These are phyloP conservation scores for Dromiciops gliroides DNA, from an alignment of 2,113 vertebrate genomes.

Conservation along the genomic window DNA sequence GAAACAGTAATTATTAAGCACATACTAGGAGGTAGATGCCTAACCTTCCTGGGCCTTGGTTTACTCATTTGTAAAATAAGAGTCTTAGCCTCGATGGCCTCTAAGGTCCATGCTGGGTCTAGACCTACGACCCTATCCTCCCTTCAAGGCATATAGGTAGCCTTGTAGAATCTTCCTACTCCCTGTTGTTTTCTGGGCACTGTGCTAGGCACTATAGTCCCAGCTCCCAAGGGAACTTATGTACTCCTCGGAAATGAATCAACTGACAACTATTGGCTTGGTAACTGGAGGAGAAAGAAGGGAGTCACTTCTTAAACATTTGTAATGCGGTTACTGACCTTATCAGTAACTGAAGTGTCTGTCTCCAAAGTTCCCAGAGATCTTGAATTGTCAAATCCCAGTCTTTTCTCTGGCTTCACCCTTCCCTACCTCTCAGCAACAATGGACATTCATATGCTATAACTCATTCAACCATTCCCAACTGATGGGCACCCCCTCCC, in stretches of 20 bases:
- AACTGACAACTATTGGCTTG: not conserved
- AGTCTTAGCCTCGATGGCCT: too few relatives aligned
- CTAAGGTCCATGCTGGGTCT: too few relatives aligned
- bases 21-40: too few relatives aligned
- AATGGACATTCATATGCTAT: not conserved
- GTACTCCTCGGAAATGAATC: not conserved
- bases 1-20: not conserved
- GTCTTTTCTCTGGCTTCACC: not conserved
- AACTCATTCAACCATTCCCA: not conserved
- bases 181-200: too few relatives aligned
- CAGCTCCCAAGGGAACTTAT: too few relatives aligned
- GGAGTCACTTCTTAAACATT: not conserved
- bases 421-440: not conserved
- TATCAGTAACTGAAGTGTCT: not conserved
- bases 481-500: not conserved
- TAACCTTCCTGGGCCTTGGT: too few relatives aligned
- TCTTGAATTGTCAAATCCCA: not conserved
- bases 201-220: too few relatives aligned
- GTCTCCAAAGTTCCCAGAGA: not conserved
- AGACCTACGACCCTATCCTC: too few relatives aligned
- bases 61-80: too few relatives aligned
- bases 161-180: too few relatives aligned
- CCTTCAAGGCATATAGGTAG: too few relatives aligned
- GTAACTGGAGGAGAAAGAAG: not conserved
- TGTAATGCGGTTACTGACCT: not conserved